Base-by-base conservation (phyloP, 1,140 invertebrate species). In the silkworm (Bombyx mori) region DNA sequence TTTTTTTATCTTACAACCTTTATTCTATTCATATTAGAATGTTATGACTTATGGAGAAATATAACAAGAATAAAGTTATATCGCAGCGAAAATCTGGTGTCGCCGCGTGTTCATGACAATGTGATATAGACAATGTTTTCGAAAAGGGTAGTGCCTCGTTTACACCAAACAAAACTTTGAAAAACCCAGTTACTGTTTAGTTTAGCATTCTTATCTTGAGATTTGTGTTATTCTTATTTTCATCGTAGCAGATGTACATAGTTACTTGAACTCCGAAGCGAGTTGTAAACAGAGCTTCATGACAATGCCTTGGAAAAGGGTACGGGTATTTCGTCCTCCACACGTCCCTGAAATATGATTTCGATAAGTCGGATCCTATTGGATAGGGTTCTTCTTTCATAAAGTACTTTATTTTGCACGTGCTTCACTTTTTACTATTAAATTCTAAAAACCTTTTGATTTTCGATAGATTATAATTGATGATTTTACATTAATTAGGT, bases 281-380 rank as follows among this genome's bases (percentile, higher is more conserved):
- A 10, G 8, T 10, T 60, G 56, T 73, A 70, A 79, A 79, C 70
- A 68, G 69, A 68, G 76, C 68, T 63, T 57, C 70, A 66, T 66
- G 72, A 76, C 73, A 74, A 71, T 75, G 72, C 75, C 68, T 77
- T 75, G 65, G 67, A 70, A 82, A 78, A 78, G 74, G 79, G 74
- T 82, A 79, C 58, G 26, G 72, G 71, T 76, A 77, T 69, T 76
- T 71, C 73, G 75, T 72, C 68, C 75, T 75, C 62, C 66, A 57
- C 81, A 85, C 81, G 81, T 82, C 73, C 69, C 66, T 84, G 77
- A 84, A 84, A 84, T 84, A 84, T 84, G 81, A 81, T 84, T 84
- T 79, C 81, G 78, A 84, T 84, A 84, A 84, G 74, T 81, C 73
- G 75, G 73, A 67, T 68, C 71, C 71, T 79, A 82, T 82, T 84